Conservation (phyloP, 2,888 invertebrate genomes). For the Isotomurus palustris region DNA sequence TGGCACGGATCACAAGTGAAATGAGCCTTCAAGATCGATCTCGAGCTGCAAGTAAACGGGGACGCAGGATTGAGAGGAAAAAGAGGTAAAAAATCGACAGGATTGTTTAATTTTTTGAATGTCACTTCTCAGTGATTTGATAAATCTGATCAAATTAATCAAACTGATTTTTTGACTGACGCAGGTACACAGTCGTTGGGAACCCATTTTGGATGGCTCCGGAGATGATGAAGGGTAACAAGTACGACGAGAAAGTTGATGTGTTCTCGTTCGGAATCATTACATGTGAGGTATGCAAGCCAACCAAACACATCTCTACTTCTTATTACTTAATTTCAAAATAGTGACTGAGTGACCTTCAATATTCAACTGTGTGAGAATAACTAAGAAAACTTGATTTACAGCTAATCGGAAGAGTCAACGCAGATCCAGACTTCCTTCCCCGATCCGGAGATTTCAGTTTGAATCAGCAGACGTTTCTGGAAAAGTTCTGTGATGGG, state of each 20-base stretch:
- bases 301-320: too few relatives aligned
- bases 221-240: constrained; percentile 95
- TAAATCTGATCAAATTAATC: neutral
- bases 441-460: constrained; percentile 90
- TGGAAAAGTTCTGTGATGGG: constrained; percentile 74
- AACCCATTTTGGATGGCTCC: constrained; percentile 98
- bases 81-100: constrained; percentile 32
- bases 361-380: too few relatives aligned
- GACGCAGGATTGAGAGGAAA: constrained; percentile 42
- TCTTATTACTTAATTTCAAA: too few relatives aligned
- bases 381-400: constrained; percentile 39
- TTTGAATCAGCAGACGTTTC: constrained; percentile 77
- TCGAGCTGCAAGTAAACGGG: constrained; percentile 36
- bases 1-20: constrained; percentile 61
- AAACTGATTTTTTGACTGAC: neutral
- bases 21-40: constrained; percentile 43
- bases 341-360: too few relatives aligned
- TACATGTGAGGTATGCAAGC: constrained; percentile 72
- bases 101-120: neutral
- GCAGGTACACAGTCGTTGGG: constrained; percentile 87
- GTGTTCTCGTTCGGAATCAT: constrained; percentile 94
- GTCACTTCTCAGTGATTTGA: neutral
- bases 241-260: constrained; percentile 94
- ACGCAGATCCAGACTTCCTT: constrained; percentile 89
- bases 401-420: constrained; percentile 87